A percentile compares a stretch with the other conserved stretches of the same genome.
These are phyloP conservation scores for Paraescarpia echinospica DNA, from an alignment of 1,140 invertebrate species.

Conservation along the genomic window DNA sequence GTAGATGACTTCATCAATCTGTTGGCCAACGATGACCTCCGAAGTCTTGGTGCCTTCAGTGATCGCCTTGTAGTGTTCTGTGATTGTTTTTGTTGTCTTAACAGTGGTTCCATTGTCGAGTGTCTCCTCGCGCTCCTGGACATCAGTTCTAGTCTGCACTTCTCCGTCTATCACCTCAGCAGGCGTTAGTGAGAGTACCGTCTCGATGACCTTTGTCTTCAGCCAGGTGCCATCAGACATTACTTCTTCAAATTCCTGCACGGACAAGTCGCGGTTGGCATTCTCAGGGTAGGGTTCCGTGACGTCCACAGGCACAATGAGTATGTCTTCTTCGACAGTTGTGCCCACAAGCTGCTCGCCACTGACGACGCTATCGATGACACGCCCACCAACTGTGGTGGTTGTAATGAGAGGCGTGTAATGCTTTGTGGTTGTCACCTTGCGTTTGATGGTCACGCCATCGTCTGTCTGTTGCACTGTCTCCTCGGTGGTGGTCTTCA, in stretches of 20 bases:
- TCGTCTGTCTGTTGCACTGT: conserved; percentile 30
- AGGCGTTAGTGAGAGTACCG: not conserved
- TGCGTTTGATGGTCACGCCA: conserved; percentile 18
- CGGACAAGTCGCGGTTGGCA: not conserved
- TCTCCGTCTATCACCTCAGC: not conserved
- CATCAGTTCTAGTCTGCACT: conserved; percentile 26
- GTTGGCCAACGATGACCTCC: conserved; percentile 13
- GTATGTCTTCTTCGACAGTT: conserved; percentile 19
- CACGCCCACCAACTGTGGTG: not conserved
- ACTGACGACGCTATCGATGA: not conserved
- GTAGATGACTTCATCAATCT: conserved; percentile 24
- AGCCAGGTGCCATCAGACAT: conserved; percentile 44
- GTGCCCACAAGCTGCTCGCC: conserved; percentile 14
- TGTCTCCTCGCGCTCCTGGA: conserved; percentile 41
- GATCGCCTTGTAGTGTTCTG: conserved; percentile 26
- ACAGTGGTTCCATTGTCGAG: conserved; percentile 46
- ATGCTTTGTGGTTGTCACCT: conserved; percentile 17
- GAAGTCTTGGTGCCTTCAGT: not conserved
- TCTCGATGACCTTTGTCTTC: conserved; percentile 23
- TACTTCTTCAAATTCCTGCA: conserved; percentile 42
- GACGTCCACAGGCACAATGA: conserved; percentile 18
- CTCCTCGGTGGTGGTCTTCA: conserved; percentile 40
- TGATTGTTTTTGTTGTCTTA: conserved; percentile 36
- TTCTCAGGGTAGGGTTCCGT: conserved; percentile 11
- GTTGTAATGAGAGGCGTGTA: not conserved